These are phyloP conservation scores for Ploceus nigricollis DNA, from an alignment of 2,113 vertebrate genomes.

Conservation along the genomic window DNA sequence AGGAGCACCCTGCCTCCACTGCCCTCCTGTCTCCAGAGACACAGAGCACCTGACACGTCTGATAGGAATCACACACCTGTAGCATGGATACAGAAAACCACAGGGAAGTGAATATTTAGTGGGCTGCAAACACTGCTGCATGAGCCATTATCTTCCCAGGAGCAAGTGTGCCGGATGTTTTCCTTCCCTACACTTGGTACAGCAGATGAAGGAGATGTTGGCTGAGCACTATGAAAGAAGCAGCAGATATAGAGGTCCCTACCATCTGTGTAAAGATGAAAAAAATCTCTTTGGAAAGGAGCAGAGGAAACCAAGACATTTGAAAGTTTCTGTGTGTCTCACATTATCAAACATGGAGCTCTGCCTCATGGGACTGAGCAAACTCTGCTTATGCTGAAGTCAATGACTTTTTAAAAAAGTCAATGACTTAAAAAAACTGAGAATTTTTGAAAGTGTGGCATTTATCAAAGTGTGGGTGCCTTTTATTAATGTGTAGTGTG, in stretches of 20 bases:
- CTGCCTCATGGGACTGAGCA: fast-evolving
- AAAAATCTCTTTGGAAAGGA: not conserved
- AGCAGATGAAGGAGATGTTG: not conserved
- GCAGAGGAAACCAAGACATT: not conserved
- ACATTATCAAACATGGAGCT: not conserved
- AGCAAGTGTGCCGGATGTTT: not conserved
- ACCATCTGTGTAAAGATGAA: not conserved
- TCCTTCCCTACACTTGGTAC: not conserved
- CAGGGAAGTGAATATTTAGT: not conserved
- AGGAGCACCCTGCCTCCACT: not conserved
- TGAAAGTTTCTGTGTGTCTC: not conserved
- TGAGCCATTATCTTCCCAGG: not conserved
- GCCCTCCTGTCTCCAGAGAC: not conserved
- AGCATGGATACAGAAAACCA: not conserved
- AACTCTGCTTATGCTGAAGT: not conserved
- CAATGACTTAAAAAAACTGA: too few species aligned
- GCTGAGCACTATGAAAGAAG: not conserved
- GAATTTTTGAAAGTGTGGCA: not conserved
- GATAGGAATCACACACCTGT: not conserved
- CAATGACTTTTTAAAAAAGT: not conserved
- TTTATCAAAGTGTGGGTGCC: not conserved
- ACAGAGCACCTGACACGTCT: not conserved
- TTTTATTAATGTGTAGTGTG: not conserved
- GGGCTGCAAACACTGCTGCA: not conserved
- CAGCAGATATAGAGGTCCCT: not conserved